Evolutionary conservation across 2,113 vertebrate genomes (phyloP).

Genomic region (Ptilorrhoa leucosticta): DNA sequence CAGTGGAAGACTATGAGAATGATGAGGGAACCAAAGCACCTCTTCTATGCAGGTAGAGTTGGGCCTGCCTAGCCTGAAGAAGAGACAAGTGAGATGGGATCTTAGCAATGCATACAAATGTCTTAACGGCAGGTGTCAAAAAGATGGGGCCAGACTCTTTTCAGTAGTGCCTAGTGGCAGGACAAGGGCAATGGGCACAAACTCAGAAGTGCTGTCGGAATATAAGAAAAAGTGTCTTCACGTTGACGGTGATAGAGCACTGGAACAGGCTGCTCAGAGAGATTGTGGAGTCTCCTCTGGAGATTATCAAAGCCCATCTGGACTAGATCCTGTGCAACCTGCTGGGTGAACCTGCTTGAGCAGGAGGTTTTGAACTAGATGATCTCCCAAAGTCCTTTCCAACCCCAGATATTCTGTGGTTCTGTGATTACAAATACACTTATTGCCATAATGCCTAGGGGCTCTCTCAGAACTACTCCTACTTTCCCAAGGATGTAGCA

Average conservation of each 20-base stretch:
- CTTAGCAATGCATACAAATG: not conserved
- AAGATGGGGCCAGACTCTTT: not conserved
- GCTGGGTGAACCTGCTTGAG: not conserved
- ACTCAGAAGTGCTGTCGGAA: not conserved
- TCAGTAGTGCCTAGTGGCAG: not conserved
- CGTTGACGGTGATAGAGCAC: rapidly evolving
- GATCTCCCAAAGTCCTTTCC: not conserved
- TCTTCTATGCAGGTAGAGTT: too few species aligned
- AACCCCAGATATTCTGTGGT: not conserved
- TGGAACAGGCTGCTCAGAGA: not conserved
- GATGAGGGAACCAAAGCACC: not conserved
- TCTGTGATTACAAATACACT: not conserved
- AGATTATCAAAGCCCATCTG: not conserved
- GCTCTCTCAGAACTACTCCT: not conserved
- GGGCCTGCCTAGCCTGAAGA: not conserved
- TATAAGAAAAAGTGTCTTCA: not conserved
- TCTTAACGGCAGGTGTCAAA: not conserved
- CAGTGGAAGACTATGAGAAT: too few species aligned
- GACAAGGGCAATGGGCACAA: not conserved
- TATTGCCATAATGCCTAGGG: not conserved
- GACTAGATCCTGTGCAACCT: not conserved
- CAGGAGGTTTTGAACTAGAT: not conserved
- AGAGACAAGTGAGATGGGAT: not conserved
- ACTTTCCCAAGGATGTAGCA: not conserved
- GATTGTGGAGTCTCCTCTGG: not conserved